A percentile compares a stretch with the other conserved stretches of the same genome.
Evolutionary conservation across 2,113 vertebrate genomes (phyloP).

Genomic region (Xenus cinereus): DNA sequence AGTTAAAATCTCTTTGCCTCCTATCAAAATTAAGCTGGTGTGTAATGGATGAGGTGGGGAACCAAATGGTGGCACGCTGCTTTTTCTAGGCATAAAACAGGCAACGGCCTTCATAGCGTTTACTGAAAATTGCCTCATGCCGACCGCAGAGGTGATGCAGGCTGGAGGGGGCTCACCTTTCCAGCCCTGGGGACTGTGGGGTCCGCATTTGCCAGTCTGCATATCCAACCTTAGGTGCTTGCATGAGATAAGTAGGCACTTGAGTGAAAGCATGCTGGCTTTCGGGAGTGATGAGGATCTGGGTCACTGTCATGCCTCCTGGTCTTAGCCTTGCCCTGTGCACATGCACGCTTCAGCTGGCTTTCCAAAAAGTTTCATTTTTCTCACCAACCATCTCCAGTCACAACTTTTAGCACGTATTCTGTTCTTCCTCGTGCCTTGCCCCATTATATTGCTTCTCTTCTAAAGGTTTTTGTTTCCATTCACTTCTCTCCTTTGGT

Average conservation of each 20-base stretch:
- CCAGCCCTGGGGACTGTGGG: background rate
- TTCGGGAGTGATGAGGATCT: background rate
- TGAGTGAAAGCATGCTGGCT: background rate
- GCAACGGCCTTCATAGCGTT: background rate
- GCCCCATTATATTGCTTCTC: background rate
- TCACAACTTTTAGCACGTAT: background rate
- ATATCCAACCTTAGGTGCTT: background rate
- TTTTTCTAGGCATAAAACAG: background rate
- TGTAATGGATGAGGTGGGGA: background rate
- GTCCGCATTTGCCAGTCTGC: background rate
- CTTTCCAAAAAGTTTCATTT: background rate
- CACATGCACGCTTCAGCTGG: background rate
- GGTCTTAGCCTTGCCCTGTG: background rate
- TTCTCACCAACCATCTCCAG: background rate
- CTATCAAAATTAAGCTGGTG: background rate
- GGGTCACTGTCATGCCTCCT: background rate
- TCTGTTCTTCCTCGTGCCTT: background rate
- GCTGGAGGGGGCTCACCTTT: background rate
- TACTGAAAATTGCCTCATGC: background rate
- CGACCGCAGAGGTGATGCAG: background rate
- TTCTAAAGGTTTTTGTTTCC: background rate
- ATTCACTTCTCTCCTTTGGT: background rate
- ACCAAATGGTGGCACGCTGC: accelerated
- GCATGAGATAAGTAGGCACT: accelerated
- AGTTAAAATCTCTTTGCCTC: background rate